Conservation (phyloP, 2,797 vertebrate genomes). For the Smutsia temminckii region DNA sequence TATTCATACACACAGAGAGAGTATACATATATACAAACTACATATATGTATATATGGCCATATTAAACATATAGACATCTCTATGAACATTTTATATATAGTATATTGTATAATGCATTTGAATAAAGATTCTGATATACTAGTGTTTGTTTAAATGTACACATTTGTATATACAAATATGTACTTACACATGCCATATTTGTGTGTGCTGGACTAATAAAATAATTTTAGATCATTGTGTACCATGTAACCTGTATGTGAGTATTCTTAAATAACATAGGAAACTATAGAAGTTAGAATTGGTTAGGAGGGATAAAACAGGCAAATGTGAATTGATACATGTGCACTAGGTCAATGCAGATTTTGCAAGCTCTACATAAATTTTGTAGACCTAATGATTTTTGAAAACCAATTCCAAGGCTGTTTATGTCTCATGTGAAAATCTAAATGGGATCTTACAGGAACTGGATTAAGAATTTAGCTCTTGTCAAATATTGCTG, state of each 20-base stretch:
- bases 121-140: not conserved
- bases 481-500: conserved; percentile 75
- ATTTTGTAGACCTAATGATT: conserved; percentile 66
- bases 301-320: not conserved
- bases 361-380: conserved; percentile 61
- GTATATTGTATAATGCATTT: not conserved
- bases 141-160: not conserved
- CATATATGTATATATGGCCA: not conserved
- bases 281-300: not conserved
- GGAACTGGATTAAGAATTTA: conserved; percentile 73
- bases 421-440: conserved; percentile 60
- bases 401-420: conserved; percentile 70
- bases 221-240: not conserved
- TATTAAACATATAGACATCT: not conserved
- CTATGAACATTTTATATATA: not conserved
- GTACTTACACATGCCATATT: not conserved
- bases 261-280: not conserved
- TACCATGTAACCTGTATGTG: not conserved
- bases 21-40: not conserved
- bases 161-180: not conserved
- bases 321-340: conserved; percentile 6
- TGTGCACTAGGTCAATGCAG: conserved; percentile 31
- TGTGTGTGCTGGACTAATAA: not conserved
- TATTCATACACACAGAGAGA: not conserved
- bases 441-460: conserved; percentile 76